These are phyloP conservation scores for Hypanus sabinus DNA, from an alignment of 2,113 vertebrate species.

Conservation along the genomic window DNA sequence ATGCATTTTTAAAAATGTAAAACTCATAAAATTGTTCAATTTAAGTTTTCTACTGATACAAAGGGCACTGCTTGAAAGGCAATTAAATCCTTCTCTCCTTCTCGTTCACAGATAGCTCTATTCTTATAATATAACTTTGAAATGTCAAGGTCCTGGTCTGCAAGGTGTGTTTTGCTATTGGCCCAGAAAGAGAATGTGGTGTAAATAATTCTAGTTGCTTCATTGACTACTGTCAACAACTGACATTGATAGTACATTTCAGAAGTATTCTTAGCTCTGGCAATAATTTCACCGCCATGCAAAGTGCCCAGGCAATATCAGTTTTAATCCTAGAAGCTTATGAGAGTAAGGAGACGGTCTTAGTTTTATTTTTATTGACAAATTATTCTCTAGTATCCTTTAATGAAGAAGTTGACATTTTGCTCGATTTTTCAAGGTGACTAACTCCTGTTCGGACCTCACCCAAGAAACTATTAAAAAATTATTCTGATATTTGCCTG, in stretches of 20 bases:
- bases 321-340: not conserved
- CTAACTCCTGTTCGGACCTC: not conserved
- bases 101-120: not conserved
- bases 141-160: not conserved
- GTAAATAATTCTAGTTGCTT: not conserved
- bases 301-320: not conserved
- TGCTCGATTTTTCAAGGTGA: not conserved
- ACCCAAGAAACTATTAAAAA: not conserved
- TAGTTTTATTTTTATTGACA: not conserved
- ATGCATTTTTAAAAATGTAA: not conserved
- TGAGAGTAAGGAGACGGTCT: too few relatives aligned
- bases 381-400: not conserved
- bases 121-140: not conserved
- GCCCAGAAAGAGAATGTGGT: not conserved
- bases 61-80: not conserved
- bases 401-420: not conserved
- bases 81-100: not conserved
- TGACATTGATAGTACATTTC: not conserved
- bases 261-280: not conserved
- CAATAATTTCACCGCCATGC: not conserved
- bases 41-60: not conserved
- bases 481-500: not conserved
- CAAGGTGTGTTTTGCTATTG: not conserved
- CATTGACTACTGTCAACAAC: not conserved
- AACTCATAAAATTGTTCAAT: not conserved